Base-by-base conservation (phyloP, 2,888 invertebrate species). In the Norana najaformis region DNA sequence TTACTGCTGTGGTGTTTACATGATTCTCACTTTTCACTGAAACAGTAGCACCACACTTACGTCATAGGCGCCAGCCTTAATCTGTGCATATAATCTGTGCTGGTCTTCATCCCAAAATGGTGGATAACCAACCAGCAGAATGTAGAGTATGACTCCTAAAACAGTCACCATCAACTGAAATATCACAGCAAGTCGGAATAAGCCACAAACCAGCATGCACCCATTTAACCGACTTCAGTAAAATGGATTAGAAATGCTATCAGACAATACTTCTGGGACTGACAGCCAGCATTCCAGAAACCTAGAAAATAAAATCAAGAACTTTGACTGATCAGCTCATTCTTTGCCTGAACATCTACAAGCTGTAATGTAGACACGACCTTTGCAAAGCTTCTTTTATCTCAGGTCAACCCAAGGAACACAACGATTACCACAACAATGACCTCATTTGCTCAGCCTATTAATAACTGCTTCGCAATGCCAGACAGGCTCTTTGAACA, bases 71-170 rank as follows among this genome's bases (percentile, higher is more conserved):
- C 99, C 99, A 92, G 98, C 98, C 96, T 99, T 99, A 95, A 99
- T 99, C 96, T 99, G 99, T 94, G 98, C 98, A 96, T 99, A 99
- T 93, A 99, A 96, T 94, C 99, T 97, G 95, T 99, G 99, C 95
- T 99, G 99, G 95, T 99, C 99, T 96, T 99, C 99, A 96, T 99
- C 99, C 99, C 99, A 99, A 96, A 99, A 99, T 92, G 99, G 99
- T 92, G 99, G 99, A 96, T 99, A 99, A 93, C 99, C 99, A 94
- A 99, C 99, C 94, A 99, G 96, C 94, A 99, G 96, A 95, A 99
- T 99, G 96, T 99, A 99, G 93, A 99, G 96, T 95, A 99, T 99
- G 91, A 99, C 99, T 94, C 98, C 96, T 97, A 94, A 88, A 85
- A 85, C 69, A 69, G 69, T 69, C n/a, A n/a, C 30, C 69, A 69